Evolutionary conservation across 2,113 vertebrate genomes (phyloP).

Genomic region (Tenebrosternarchus preto): DNA sequence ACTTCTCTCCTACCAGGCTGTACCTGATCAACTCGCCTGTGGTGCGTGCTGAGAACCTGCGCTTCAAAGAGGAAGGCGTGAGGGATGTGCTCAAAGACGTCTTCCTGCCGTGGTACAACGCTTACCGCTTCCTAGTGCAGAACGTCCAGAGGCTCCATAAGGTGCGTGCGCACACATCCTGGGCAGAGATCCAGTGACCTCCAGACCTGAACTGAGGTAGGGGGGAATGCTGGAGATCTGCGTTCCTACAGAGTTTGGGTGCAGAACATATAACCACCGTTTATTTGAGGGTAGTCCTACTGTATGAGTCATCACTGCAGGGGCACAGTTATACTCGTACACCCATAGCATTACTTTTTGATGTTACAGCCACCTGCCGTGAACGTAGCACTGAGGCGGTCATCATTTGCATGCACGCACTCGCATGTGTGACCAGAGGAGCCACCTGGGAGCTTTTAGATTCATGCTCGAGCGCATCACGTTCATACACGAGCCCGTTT

Average conservation of each 20-base stretch:
- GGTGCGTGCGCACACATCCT: slow-evolving; percentile 58
- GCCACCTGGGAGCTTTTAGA: too few species aligned
- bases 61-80: slow-evolving; percentile 97
- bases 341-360: too few species aligned
- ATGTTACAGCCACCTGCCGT: too few species aligned
- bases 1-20: slow-evolving; percentile 71
- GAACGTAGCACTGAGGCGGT: too few species aligned
- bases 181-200: not conserved
- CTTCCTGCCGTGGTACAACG: slow-evolving; percentile 98
- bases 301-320: too few species aligned
- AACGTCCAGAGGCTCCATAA: slow-evolving; percentile 88
- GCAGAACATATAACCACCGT: too few species aligned
- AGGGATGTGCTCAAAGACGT: slow-evolving; percentile 95
- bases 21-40: slow-evolving; percentile 98
- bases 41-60: slow-evolving; percentile 93
- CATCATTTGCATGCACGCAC: too few species aligned
- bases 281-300: too few species aligned
- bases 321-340: too few species aligned
- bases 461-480: too few species aligned
- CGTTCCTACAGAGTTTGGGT: not conserved
- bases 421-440: too few species aligned
- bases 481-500: too few species aligned
- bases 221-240: not conserved
- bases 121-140: slow-evolving; percentile 95
- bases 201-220: not conserved